Evolutionary conservation across 2,797 vertebrate genomes (phyloP), one percentile per base, ranked within the genome.

Genomic region (Stomatorhinus walkeri): DNA sequence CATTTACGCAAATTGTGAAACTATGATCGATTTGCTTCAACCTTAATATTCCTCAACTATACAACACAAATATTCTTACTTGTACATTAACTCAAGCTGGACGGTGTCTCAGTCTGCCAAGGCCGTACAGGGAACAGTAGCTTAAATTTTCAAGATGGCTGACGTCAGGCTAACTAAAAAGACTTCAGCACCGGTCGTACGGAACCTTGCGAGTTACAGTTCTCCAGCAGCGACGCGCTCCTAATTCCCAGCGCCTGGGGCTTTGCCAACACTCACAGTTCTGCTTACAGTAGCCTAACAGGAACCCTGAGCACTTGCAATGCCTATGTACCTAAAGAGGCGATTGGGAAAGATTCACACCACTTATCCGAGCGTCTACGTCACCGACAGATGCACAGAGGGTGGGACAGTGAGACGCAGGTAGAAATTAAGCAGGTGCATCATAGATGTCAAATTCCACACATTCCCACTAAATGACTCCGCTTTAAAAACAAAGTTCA

Each of bases 401-500:
- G 2, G 46, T 16, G 14, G 49, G 84, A 54, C 24, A 19, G 14
- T 16, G 48, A 52, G 49, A 36, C 16, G 6, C 48, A 51, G 48
- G 84, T 52, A 54, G 48, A 14, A 14, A 51, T 85, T 32, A 87
- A 61, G 59, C 54, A 28, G 14, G 56, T 19, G 64, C 24, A 0
- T 56, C 24, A 85, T 16, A 28, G 46, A 85, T 19, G 86, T 22
- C 22, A 28, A 59, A 89, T 46, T 85, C 54, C 81, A 64, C 10
- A 59, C 43, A 85, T 64, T 88, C 52, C 88, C 59, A 79, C 54
- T 61, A 24, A 85, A 28, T 6, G 14, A 36, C 51, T 59, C n/a
- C 48, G 10, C 76, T 68, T 85, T 64, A 68, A 48, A 83, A 83
- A 36, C 22, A 85, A 36, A 51, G 16, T 51, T 89, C 61, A 89